phyloP scores from a whole-genome alignment of 2,113 vertebrate species.

The Pica pica region DNA sequence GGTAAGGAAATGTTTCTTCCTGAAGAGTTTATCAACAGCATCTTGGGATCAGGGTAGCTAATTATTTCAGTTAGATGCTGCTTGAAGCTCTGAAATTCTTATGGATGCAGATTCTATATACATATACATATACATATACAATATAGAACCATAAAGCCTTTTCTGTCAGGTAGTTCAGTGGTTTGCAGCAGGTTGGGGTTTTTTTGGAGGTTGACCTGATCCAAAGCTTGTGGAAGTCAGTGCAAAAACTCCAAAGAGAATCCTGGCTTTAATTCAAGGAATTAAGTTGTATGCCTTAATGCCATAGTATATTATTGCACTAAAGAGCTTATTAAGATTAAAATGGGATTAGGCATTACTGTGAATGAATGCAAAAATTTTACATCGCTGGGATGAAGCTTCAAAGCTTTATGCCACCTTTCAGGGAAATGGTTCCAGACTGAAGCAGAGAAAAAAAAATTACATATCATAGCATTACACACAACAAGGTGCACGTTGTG shows the following conservation, averaged over 20 bases:
- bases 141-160: background rate
- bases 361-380: background rate
- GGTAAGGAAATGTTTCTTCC: background rate
- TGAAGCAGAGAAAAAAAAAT: background rate
- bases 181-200: background rate
- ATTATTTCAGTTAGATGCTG: background rate
- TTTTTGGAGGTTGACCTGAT: background rate
- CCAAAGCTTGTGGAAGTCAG: background rate
- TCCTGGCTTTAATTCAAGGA: background rate
- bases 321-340: conserved; percentile 53
- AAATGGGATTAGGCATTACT: conserved; percentile 33
- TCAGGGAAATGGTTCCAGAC: background rate
- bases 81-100: background rate
- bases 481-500: background rate
- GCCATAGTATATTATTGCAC: background rate
- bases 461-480: background rate
- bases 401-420: background rate
- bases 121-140: no score
- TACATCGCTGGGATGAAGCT: background rate
- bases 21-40: background rate
- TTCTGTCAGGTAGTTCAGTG: background rate
- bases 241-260: background rate
- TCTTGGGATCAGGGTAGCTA: background rate
- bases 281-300: conserved; percentile 10
- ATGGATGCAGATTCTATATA: background rate